Conservation (phyloP, 1,140 invertebrate genomes). For the Rhizoglyphus robini region DNA sequence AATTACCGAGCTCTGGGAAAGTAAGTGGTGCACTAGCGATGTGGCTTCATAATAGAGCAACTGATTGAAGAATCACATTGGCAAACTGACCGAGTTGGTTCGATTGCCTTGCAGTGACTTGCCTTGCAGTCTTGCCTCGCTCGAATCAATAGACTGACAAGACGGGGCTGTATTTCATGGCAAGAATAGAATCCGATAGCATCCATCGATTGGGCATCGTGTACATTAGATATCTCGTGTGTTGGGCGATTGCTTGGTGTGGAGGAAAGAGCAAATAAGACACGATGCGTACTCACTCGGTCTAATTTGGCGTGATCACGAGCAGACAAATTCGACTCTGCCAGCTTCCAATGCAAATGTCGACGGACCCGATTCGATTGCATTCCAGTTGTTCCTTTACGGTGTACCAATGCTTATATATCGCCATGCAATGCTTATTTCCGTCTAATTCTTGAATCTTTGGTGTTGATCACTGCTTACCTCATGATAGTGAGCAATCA, state of each 20-base stretch:
- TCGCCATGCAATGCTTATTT: not conserved
- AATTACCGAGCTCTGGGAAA: not conserved
- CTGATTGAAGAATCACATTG: not conserved
- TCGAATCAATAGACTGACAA: not conserved
- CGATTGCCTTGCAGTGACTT: too few species aligned
- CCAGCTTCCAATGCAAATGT: not conserved
- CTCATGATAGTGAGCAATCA: not conserved
- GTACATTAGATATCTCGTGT: not conserved
- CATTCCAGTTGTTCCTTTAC: not conserved
- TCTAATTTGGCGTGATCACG: conserved; percentile 7
- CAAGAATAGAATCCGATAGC: not conserved
- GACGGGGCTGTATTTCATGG: not conserved
- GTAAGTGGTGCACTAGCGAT: too few species aligned
- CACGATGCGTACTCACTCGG: not conserved
- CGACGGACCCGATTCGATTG: conserved; percentile 1
- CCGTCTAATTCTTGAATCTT: not conserved
- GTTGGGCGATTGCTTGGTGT: not conserved
- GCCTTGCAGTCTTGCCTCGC: too few species aligned
- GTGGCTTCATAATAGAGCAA: not conserved
- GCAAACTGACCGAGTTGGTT: too few species aligned
- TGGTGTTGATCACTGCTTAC: conserved; percentile 1
- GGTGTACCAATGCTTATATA: not conserved
- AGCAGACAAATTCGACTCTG: conserved; percentile 10
- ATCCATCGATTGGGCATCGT: not conserved
- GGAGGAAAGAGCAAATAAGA: not conserved